These are phyloP conservation scores for Agrotis ipsilon DNA, from an alignment of 2,888 invertebrate genomes.

Conservation along the genomic window DNA sequence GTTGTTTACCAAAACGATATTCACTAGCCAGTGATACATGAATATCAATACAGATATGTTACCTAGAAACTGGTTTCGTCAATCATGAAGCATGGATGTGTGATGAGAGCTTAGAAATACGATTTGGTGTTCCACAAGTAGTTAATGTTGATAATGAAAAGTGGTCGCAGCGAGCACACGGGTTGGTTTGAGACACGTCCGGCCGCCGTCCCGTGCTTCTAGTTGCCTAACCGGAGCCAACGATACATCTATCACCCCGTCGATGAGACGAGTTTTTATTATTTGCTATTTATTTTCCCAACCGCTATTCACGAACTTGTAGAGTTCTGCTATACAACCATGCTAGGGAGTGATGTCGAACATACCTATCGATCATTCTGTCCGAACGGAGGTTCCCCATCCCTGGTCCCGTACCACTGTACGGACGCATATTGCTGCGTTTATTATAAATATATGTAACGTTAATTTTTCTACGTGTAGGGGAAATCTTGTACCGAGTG, in stretches of 20 bases:
- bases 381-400: slow-evolving; percentile 61
- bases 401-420: slow-evolving; percentile 65
- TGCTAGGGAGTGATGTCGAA: slow-evolving; percentile 58
- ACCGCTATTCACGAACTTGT: slow-evolving; percentile 81
- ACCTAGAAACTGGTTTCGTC: not conserved
- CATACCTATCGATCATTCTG: slow-evolving; percentile 54
- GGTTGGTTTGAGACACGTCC: slow-evolving; percentile 79
- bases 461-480: slow-evolving; percentile 92
- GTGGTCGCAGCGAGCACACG: slow-evolving; percentile 82
- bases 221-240: slow-evolving; percentile 86
- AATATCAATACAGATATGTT: slow-evolving; percentile 18
- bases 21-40: not conserved
- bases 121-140: slow-evolving; percentile 81
- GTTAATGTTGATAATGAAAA: slow-evolving; percentile 77
- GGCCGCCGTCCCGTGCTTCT: slow-evolving; percentile 89
- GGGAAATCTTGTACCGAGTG: slow-evolving; percentile 98
- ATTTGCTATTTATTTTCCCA: slow-evolving; percentile 82
- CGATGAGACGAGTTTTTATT: slow-evolving; percentile 77
- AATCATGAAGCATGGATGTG: slow-evolving; percentile 64
- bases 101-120: slow-evolving; percentile 74
- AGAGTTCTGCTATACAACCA: slow-evolving; percentile 72
- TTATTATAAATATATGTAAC: slow-evolving; percentile 87
- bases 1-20: not conserved
- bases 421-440: slow-evolving; percentile 69
- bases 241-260: slow-evolving; percentile 74